Percentiles rank a stretch among this genome's conserved stretches.
phyloP scores from a whole-genome alignment of 64 coral and sea anemone genomes.

The Platygyra sinensis region DNA sequence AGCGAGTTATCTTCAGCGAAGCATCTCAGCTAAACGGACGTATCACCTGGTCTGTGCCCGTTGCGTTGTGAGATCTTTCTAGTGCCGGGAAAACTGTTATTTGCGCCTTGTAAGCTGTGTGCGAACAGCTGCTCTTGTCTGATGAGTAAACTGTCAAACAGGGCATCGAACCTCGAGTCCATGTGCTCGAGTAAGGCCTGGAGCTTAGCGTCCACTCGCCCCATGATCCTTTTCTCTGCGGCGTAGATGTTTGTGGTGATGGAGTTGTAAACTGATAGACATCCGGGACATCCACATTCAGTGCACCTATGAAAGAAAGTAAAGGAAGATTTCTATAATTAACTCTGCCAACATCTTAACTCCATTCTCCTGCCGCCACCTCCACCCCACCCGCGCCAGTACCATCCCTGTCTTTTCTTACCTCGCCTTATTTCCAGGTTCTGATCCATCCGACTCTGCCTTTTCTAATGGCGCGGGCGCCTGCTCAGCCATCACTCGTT shows the following conservation, averaged over 20 bases:
- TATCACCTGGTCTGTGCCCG: constrained; percentile 6
- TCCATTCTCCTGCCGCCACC: neutral
- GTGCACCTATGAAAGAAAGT: constrained; percentile 59
- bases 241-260: constrained; percentile 95
- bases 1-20: no score
- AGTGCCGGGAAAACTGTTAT: constrained; percentile 21
- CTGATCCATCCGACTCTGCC: neutral
- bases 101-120: neutral
- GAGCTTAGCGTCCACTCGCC: constrained; percentile 80
- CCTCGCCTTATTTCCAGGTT: constrained; percentile 8
- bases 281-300: constrained; percentile 94
- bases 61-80: constrained; percentile 26
- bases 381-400: neutral
- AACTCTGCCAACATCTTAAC: no score
- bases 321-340: neutral
- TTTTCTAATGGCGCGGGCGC: constrained; percentile 6
- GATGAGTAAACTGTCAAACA: constrained; percentile 50
- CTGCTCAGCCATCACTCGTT: constrained; percentile 12
- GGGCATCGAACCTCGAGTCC: constrained; percentile 74
- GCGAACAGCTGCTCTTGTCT: constrained; percentile 60
- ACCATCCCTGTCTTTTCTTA: neutral
- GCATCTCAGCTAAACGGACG: neutral
- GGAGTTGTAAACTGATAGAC: constrained; percentile 90
- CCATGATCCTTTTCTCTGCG: constrained; percentile 92
- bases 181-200: constrained; percentile 75